Evolutionary conservation across 2,888 invertebrate genomes (phyloP), one percentile per base, ranked within the genome.

Genomic region (Mesorhabditis belari): DNA sequence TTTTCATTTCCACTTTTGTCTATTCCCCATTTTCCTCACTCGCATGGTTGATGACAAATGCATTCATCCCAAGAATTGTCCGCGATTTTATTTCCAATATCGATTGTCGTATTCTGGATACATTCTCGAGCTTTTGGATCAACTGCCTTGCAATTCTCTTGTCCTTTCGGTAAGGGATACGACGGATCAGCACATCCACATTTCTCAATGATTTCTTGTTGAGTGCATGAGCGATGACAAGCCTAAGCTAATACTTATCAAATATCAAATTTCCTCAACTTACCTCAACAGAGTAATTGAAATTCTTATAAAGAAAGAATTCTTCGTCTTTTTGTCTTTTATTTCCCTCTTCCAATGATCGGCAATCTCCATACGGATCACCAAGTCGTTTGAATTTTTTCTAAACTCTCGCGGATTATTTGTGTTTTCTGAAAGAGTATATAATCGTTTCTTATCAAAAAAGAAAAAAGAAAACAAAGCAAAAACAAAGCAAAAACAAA

Each of bases 151-250:
- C 77, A 77, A 53, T 64, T 64, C 21, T 49, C 55, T 4, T 23
- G n/a, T 17, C 24, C 64, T 23, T 55, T 60, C 1, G 76, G 73
- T 1, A 74, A 61, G 0, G 79, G 79, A 56, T 77, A 79, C 74
- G 76, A 79, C 17, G 79, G 79, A 61, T 79, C 79, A 0, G 77
- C 77, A 63, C 79, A 79, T 4, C 74, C 74, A 50, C 79, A 79
- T 5, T 56, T 49, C 2, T 69, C 63, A 12, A 77, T 63, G 19
- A 78, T 73, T 58, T 77, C 70, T 55, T 75, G 67, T 55, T 79
- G 79, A 6, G 80, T 77, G 60, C 79, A 79, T 56, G 75, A 74
- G 23, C 78, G 67, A 58, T 78, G 78, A 55, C 78, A 78, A 0
- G 76, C 78, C 64, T 70, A 44, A 23, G 55, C 4, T 12, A 28